Evolutionary conservation across 2,797 vertebrate genomes (phyloP).

Genomic region (Neostethus bicornis): DNA sequence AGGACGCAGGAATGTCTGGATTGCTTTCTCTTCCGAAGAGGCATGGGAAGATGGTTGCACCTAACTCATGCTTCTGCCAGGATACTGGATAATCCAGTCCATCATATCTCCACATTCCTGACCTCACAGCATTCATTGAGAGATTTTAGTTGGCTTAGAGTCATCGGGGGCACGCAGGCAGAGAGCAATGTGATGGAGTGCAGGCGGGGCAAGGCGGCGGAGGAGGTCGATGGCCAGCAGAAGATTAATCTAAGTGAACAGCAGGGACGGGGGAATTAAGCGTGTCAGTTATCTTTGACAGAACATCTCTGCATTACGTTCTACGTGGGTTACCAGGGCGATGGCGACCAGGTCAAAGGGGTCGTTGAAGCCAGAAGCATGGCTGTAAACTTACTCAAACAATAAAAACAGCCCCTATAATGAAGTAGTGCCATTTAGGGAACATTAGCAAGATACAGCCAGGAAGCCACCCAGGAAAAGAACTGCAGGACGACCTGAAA

Average conservation of each 20-base stretch:
- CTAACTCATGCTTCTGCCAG: constrained; percentile 44
- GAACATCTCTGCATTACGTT: constrained; percentile 68
- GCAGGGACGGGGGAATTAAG: constrained; percentile 34
- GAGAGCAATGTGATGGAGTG: too few relatives aligned
- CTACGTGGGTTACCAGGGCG: constrained; percentile 76
- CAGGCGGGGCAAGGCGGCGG: too few relatives aligned
- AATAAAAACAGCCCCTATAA: constrained; percentile 66
- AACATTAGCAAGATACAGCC: constrained; percentile 67
- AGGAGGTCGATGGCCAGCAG: constrained; percentile 28
- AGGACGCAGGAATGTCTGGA: constrained; percentile 79
- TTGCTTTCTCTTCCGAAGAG: constrained; percentile 69
- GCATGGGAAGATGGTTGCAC: constrained; percentile 71
- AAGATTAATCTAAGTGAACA: constrained; percentile 53
- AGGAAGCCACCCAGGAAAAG: constrained; percentile 56
- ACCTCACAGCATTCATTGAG: constrained; percentile 43
- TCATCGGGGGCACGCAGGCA: constrained; percentile 22
- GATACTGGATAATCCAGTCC: constrained; percentile 50
- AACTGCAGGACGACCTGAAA: constrained; percentile 33
- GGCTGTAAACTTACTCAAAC: constrained; percentile 76
- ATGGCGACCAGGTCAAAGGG: constrained; percentile 75
- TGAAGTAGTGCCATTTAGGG: constrained; percentile 62
- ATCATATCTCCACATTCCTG: constrained; percentile 45
- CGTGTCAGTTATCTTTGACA: constrained; percentile 41
- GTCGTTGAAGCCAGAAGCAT: constrained; percentile 70
- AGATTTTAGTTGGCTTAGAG: constrained; percentile 36